Percentiles rank a stretch among this genome's conserved stretches.
These are phyloP conservation scores for Diabrotica undecimpunctata DNA, from an alignment of 1,140 invertebrate species.

Conservation along the genomic window DNA sequence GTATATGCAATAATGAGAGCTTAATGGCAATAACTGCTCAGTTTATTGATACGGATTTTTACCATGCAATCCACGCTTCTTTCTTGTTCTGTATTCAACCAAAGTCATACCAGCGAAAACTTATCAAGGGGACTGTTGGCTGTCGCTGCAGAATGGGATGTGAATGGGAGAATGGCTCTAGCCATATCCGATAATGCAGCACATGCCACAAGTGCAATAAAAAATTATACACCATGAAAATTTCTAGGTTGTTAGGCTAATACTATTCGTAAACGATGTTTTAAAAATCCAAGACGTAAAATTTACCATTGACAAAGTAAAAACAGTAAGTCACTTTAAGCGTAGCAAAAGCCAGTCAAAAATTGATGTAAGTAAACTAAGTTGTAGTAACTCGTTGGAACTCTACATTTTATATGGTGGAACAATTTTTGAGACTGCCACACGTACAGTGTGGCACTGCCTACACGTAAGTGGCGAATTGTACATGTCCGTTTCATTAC, in stretches of 20 bases:
- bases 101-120: slow-evolving; percentile 19
- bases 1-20: slow-evolving; percentile 22
- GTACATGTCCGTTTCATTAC: slow-evolving; percentile 25
- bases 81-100: slow-evolving; percentile 13
- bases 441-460: no score
- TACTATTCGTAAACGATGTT: slow-evolving; percentile 13
- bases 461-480: slow-evolving; percentile 24
- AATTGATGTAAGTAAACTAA: slow-evolving; percentile 33
- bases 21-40: slow-evolving; percentile 23
- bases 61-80: slow-evolving; percentile 22
- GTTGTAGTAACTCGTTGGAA: slow-evolving; percentile 44
- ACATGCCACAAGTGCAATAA: slow-evolving; percentile 32
- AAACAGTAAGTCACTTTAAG: slow-evolving; percentile 35
- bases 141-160: no score
- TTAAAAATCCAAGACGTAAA: slow-evolving; percentile 28
- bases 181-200: slow-evolving; percentile 36
- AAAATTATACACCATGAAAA: slow-evolving; percentile 25
- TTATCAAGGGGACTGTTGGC: no score
- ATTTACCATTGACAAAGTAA: background rate
- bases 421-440: slow-evolving; percentile 39
- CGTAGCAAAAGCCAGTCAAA: slow-evolving; percentile 30
- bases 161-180: background rate
- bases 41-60: slow-evolving; percentile 25
- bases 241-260: slow-evolving; percentile 38
- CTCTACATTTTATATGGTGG: slow-evolving; percentile 41